These are phyloP conservation scores for Tonatia bakeri DNA, from an alignment of 2,113 vertebrate genomes.

Conservation along the genomic window DNA sequence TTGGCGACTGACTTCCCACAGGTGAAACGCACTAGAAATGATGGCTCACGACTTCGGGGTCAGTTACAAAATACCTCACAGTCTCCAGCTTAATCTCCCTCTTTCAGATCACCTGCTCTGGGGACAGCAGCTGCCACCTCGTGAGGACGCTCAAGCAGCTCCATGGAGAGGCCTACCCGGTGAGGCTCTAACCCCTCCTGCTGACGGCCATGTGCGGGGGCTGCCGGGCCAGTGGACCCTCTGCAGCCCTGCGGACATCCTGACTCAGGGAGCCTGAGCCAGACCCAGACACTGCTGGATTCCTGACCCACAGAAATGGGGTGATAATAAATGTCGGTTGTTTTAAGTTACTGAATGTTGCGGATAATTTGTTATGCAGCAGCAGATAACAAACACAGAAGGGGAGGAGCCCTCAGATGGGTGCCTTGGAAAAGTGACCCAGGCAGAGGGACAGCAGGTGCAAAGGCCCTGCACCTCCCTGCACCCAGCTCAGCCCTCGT, in stretches of 20 bases:
- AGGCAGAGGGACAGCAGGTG: not conserved
- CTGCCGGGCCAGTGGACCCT: rapidly evolving
- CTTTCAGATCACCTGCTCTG: not conserved
- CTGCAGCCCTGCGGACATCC: no score
- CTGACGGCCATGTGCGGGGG: not conserved
- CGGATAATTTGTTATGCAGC: not conserved
- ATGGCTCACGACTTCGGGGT: not conserved
- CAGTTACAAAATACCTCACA: rapidly evolving
- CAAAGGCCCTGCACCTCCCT: not conserved
- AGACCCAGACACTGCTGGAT: not conserved
- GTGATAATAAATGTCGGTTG: not conserved
- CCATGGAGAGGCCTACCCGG: not conserved
- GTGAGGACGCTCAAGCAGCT: not conserved
- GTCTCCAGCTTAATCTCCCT: not conserved
- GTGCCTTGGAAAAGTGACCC: not conserved
- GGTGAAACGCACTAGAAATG: not conserved
- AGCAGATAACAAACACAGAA: not conserved
- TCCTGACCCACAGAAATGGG: not conserved
- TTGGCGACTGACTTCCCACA: not conserved
- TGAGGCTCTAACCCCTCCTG: not conserved
- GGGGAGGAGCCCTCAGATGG: not conserved
- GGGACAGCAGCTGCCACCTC: not conserved
- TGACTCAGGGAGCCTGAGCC: not conserved
- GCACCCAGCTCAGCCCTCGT: not conserved
- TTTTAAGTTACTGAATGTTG: not conserved